Evolutionary conservation across 2,888 invertebrate genomes (phyloP), one percentile per base, ranked within the genome.

Genomic region (Nomada ferruginata): DNA sequence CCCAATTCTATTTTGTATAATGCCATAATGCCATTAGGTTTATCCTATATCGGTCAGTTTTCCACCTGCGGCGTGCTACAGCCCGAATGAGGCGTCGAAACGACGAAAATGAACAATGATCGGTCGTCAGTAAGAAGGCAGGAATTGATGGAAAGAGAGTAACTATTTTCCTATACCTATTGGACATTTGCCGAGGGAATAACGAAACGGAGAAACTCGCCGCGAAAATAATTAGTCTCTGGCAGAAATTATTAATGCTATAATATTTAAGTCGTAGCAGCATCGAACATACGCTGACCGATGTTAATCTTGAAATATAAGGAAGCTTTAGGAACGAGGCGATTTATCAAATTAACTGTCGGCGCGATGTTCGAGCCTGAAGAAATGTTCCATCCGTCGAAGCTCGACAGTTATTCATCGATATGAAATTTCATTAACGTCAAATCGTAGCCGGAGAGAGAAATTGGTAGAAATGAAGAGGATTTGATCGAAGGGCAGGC

Each of bases 1-100:
- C 83, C 79, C 91, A 90, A 92, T 90, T 90, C 91, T 91, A 92
- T 92, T 92, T 92, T 92, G 87, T 90, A 86, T 92, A 92, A 92
- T 92, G 78, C 91, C 83, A 79, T 91, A 92, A 92, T 90, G 70
- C 83, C 87, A 92, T 92, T 92, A 92, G 10, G 44, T 36, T 59
- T 63, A 71, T 68, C 63, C 71, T 60, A 50, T 74, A 78, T 69
- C 69, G 60, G 0, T 29, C 63, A 36, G 29, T 47, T 66, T 53
- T 74, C 82, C 73, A 65, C 61, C 36, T 74, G 75, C 63, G 80
- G 70, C 68, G 61, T 71, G 61, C 80, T 42, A 13, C 18, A 29
- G n/a, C 47, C 47, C 26, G 44, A 23, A 57, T 23, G 42, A 53
- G 9, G 60, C 36, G 18, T n/a, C 36, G 52, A 26, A 23, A 65